phyloP scores from a whole-genome alignment of 2,888 invertebrate genomes.

The Himalopsyche anomala region DNA sequence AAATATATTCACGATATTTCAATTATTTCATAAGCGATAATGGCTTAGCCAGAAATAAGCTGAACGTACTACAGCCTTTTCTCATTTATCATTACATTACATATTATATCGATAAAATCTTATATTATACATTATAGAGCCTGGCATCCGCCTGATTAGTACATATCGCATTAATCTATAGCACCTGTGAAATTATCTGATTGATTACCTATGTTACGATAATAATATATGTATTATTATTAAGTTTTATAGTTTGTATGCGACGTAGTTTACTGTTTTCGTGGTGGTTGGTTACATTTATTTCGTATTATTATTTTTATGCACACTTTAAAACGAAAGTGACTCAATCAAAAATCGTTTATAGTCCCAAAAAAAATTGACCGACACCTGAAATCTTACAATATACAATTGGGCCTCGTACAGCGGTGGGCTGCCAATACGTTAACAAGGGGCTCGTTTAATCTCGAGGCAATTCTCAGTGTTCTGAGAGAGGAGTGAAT shows the following conservation, averaged over 20 bases:
- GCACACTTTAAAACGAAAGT: too few species aligned
- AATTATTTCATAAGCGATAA: conserved; percentile 43
- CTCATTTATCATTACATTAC: conserved; percentile 40
- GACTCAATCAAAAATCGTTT: too few species aligned
- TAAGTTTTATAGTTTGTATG: background rate
- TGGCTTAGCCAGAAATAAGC: conserved; percentile 3
- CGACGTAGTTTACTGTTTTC: conserved; percentile 6
- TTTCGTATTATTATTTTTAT: too few species aligned
- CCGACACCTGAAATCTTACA: too few species aligned
- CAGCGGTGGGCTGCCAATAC: too few species aligned
- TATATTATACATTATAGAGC: background rate
- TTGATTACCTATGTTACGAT: conserved; percentile 18
- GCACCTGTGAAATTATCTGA: conserved; percentile 41
- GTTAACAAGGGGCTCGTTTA: too few species aligned
- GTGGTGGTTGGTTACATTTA: background rate
- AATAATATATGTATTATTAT: background rate
- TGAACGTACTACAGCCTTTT: background rate
- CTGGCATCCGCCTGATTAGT: conserved; percentile 13
- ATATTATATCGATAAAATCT: conserved; percentile 23
- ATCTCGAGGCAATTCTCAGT: too few species aligned
- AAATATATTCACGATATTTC: conserved; percentile 40
- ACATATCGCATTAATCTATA: conserved; percentile 37
- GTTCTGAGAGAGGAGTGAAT: too few species aligned
- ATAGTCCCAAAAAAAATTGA: too few species aligned
- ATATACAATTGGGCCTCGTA: too few species aligned